Base-by-base conservation (phyloP, 2,113 vertebrate genomes). In the Echinops telfairi region DNA sequence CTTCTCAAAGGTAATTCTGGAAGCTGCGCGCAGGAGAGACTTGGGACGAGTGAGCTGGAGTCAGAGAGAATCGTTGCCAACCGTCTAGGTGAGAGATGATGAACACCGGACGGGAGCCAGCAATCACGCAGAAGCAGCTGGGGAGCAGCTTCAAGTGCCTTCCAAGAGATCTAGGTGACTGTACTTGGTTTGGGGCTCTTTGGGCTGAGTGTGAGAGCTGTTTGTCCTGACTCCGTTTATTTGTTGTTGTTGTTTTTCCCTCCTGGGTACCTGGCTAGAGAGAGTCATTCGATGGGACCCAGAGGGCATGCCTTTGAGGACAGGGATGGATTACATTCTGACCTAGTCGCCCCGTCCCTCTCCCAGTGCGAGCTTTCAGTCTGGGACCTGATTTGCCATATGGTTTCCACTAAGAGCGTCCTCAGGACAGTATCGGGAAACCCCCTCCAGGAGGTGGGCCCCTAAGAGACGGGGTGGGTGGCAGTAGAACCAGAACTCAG, bases 11-110 rank as follows among this genome's bases (percentile, higher is more conserved):
- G 80, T 57, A 66, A 80, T 27, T 31, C 20, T 47, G 43, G 33
- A 87, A 95, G 36, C 47, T 53, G 47, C 10, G 47, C 47, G 12
- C n/a, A 68, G 23, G 25, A 58, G 40, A 66, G 10, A 83, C 1
- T 57, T 71, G 47, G 66, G 70, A 53, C 73, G 40, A 20, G 6
- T 11, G 33, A 83, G 25, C 76, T 80, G 47, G 33, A 90, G 33
- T 89, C 76, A 81, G 64, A 40, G 27, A 83, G 57, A 92, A 71
- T 93, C 83, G 71, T 8, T 82, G 53, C 36, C 58, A 36, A 10
- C 6, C 3, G 9, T 78, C 31, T 33, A 73, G 29, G 40, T 23
- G 66, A 93, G 38, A 76, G 70, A 83, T 64, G n/a, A 60, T 10
- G n/a, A 86, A 95, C 47, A 17, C 73, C 31, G 66, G 62, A 70